Evolutionary conservation across 2,888 invertebrate species (phyloP), one percentile per base, ranked within the genome.

Genomic region (Ischnura elegans): DNA sequence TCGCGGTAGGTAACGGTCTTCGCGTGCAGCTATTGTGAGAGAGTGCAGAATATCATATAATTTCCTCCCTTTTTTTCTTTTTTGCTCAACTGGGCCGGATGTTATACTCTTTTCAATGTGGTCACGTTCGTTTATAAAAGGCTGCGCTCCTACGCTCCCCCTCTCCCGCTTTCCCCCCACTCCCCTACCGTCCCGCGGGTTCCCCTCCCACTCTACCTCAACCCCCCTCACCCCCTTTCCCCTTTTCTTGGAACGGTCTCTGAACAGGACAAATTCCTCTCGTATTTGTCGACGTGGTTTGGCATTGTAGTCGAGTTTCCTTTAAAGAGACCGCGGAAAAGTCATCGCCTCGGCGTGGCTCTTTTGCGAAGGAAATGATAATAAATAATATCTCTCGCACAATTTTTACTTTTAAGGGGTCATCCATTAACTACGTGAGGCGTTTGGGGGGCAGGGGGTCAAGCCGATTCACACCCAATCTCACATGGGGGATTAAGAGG

Each of bases 51-150:
- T 36, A 29, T 46, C 87, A 76, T 36, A 76, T 76, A 36, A 76
- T 76, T 76, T 36, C 21, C 42, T 55, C 19, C 51, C 51, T 51
- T 51, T 51, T 51, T 51, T 51, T 19, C 61, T 90, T 61, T 87
- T 90, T 90, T 43, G 61, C 90, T n/a, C 90, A 90, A 90, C 90
- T 61, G 90, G 90, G 61, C 90, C 90, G 90, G 90, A 90, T 90
- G 90, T 90, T 61, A n/a, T n/a, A 66, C 90, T 90, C 90, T 90
- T 51, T 90, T 36, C 55, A 29, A 55, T 47, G 90, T 29, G 90
- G 90, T 55, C 90, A 90, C 55, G 61, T 45, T n/a, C 90, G 61
- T 90, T 90, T 90, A 36, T 61, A 61, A 66, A 55, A 61, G 90
- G 86, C 43, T 25, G 5, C n/a, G 0, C n/a, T 16, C 25, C 16